phyloP scores from a whole-genome alignment of 2,888 invertebrate genomes.

The Dorcus hopei region DNA sequence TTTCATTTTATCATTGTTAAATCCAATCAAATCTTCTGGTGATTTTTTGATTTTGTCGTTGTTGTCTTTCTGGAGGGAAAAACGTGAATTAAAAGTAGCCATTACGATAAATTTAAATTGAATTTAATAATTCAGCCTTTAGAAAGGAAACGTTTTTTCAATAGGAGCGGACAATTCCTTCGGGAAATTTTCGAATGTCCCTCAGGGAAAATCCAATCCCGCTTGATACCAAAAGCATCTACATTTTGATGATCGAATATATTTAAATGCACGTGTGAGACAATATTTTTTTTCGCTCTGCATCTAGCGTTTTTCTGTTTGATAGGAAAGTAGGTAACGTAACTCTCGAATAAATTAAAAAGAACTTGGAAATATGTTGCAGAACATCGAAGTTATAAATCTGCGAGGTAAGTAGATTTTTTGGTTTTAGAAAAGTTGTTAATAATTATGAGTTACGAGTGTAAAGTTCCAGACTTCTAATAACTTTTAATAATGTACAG shows the following conservation, averaged over 20 bases:
- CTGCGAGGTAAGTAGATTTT: neutral
- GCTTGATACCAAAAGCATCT: slow-evolving; percentile 1
- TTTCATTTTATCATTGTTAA: neutral
- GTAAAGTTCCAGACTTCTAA: slow-evolving; percentile 27
- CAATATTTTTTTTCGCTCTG: no score
- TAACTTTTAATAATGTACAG: slow-evolving; percentile 31
- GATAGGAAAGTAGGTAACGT: no score
- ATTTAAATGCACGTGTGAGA: neutral
- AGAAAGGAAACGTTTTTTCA: slow-evolving; percentile 37
- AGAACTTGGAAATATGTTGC: no score
- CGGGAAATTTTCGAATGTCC: slow-evolving; percentile 39
- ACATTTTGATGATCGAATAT: slow-evolving; percentile 8
- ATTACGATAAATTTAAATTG: slow-evolving; percentile 35
- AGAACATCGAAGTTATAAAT: no score
- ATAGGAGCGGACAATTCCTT: slow-evolving; percentile 34
- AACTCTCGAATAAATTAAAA: no score
- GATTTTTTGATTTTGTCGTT: no score
- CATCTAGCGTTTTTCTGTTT: no score
- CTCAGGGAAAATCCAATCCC: slow-evolving; percentile 31
- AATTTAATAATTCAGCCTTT: slow-evolving; percentile 39
- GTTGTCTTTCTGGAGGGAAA: no score
- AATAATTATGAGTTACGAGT: slow-evolving; percentile 26
- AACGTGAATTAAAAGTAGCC: no score
- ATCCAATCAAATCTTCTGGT: neutral
- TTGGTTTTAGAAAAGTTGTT: slow-evolving; percentile 7